phyloP scores from a whole-genome alignment of 2,113 vertebrate genomes.

The Phylloscopus whistleri region DNA sequence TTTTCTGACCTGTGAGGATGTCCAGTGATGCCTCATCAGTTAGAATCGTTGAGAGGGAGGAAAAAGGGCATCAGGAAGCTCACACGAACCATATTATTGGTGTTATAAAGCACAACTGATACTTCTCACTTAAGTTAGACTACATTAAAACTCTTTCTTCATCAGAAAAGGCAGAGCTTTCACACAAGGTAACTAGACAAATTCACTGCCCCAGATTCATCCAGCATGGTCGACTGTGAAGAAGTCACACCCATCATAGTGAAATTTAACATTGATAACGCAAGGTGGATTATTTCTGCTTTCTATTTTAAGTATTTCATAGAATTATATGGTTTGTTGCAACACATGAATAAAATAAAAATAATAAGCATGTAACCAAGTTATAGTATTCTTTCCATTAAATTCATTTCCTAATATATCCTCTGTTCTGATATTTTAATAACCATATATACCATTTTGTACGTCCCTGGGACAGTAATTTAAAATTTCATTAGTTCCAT shows the following conservation, averaged over 20 bases:
- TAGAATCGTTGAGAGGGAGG: not conserved
- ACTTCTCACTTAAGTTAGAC: not conserved
- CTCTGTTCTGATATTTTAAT: not conserved
- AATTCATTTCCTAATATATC: not conserved
- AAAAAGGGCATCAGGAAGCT: not conserved
- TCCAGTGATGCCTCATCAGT: not conserved
- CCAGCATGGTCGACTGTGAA: not conserved
- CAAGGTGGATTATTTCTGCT: not conserved
- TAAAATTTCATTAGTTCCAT: not conserved
- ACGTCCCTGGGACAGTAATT: not conserved
- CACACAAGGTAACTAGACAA: not conserved
- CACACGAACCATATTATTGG: rapidly evolving
- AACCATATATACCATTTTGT: not conserved
- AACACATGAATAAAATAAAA: not conserved
- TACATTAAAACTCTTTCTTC: not conserved
- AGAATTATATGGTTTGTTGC: not conserved
- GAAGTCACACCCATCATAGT: not conserved
- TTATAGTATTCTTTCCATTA: not conserved
- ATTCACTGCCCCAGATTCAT: not conserved
- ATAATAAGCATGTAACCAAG: not conserved
- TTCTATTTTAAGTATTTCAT: not conserved
- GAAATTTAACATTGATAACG: not conserved
- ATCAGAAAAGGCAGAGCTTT: not conserved
- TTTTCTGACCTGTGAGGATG: not conserved
- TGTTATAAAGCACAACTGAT: not conserved